Base-by-base conservation (phyloP, 2,113 vertebrate species). In the Indri indri region DNA sequence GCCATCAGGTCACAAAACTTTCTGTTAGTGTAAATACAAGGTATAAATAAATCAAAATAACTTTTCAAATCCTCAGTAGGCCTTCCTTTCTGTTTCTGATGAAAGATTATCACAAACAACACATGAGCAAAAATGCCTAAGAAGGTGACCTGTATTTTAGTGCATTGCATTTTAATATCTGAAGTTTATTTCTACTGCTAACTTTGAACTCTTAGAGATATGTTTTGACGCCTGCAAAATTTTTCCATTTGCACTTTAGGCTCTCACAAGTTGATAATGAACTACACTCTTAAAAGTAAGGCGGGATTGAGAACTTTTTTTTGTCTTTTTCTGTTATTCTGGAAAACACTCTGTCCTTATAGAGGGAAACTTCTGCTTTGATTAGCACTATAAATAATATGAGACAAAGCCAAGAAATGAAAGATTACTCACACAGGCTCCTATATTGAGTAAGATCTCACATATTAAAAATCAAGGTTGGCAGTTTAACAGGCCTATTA, bases 371-470 rank as follows among this genome's bases (percentile, higher is more conserved):
- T 97, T 90, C 90, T 90, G 30, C 16, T 92, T 85, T 90, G 70
- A 88, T 95, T 82, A 77, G 59, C 40, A 93, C 40, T 74, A 79
- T 80, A 82, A 86, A 88, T 90, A 92, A 95, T 84, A n/a, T 66
- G 42, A 94, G 90, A 93, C 45, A 87, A 91, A 92, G 23, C 52
- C 37, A 57, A 81, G 32, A 94, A 80, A 66, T 91, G 86, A 86
- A 95, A 93, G 65, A 65, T 23, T 80, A 11, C 63, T 83, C 34
- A 65, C 37, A 66, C 6, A 76, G 16, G 5, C 37, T 81, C 13
- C 52, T 81, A 54, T 66, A 20, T 9, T 90, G 85, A 91, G 59
- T 94, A 94, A 90, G 47, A 63, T 57, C 84, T 92, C 61, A 63
- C 23, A 57, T 80, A 59, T 73, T 82, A 91, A 90, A 96, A 96